Evolutionary conservation across 2,113 vertebrate species (phyloP).

Genomic region (Lontra canadensis): DNA sequence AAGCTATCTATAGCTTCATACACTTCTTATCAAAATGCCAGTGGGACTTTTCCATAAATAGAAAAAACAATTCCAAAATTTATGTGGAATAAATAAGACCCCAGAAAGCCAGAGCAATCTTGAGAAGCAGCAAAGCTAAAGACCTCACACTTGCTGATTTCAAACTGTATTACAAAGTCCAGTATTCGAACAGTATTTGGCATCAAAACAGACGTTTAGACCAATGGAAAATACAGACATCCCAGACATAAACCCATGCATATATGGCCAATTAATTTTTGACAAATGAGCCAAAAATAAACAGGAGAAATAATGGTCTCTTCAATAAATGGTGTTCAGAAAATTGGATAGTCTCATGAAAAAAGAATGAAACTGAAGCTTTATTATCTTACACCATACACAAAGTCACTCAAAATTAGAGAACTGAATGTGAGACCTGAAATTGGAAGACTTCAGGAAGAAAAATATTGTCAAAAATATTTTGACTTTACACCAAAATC

Average conservation of each 20-base stretch:
- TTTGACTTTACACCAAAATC: not conserved
- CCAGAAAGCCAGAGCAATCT: not conserved
- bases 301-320: not conserved
- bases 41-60: not conserved
- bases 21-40: not conserved
- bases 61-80: not conserved
- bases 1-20: not conserved
- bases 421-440: too few relatives aligned
- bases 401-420: not conserved
- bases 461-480: not conserved
- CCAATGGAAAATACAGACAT: not conserved
- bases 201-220: not conserved
- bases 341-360: not conserved
- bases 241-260: not conserved
- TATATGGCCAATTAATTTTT: not conserved
- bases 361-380: not conserved
- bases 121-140: not conserved
- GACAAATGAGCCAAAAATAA: not conserved
- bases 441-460: not conserved
- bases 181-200: not conserved
- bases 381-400: not conserved
- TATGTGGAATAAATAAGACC: not conserved
- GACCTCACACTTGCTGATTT: not conserved
- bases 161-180: not conserved
- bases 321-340: not conserved